phyloP scores from a whole-genome alignment of 1,140 invertebrate species.

The Drosophila dunni region DNA sequence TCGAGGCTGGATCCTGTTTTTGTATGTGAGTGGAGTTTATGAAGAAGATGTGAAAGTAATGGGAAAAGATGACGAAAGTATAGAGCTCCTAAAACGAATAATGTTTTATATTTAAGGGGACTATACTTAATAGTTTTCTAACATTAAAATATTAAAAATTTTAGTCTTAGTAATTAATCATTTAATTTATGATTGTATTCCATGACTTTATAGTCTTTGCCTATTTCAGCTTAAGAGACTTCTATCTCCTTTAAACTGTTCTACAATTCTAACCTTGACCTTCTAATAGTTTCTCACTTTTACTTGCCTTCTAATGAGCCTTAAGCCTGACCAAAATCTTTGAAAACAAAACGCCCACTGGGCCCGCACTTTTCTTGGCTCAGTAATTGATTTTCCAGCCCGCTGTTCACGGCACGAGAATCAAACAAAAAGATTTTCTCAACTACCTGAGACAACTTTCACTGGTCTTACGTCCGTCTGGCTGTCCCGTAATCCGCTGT shows the following conservation, averaged over 20 bases:
- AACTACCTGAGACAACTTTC: slow-evolving; percentile 69
- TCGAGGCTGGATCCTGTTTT: slow-evolving; percentile 17
- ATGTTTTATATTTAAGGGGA: too few species aligned
- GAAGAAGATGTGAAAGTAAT: neutral
- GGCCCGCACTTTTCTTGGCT: neutral
- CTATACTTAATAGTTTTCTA: too few species aligned
- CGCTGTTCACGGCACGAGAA: slow-evolving; percentile 41
- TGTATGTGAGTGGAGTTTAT: neutral
- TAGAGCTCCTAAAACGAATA: too few species aligned
- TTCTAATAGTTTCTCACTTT: slow-evolving; percentile 19
- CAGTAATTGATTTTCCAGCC: slow-evolving; percentile 17
- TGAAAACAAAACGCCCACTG: slow-evolving; percentile 40
- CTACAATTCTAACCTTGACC: slow-evolving; percentile 8
- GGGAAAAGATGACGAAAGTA: neutral
- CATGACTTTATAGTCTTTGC: too few species aligned
- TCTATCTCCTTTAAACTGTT: neutral
- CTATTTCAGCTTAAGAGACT: too few species aligned
- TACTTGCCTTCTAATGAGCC: slow-evolving; percentile 22
- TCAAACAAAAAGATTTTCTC: slow-evolving; percentile 28
- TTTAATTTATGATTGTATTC: too few species aligned
- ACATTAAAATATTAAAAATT: too few species aligned
- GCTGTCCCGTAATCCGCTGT: slow-evolving; percentile 58
- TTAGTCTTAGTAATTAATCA: too few species aligned
- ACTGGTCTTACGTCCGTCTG: slow-evolving; percentile 3
- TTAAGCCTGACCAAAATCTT: slow-evolving; percentile 20